phyloP scores from a whole-genome alignment of 2,888 invertebrate species.

The Harpagoxenus sublaevis region DNA sequence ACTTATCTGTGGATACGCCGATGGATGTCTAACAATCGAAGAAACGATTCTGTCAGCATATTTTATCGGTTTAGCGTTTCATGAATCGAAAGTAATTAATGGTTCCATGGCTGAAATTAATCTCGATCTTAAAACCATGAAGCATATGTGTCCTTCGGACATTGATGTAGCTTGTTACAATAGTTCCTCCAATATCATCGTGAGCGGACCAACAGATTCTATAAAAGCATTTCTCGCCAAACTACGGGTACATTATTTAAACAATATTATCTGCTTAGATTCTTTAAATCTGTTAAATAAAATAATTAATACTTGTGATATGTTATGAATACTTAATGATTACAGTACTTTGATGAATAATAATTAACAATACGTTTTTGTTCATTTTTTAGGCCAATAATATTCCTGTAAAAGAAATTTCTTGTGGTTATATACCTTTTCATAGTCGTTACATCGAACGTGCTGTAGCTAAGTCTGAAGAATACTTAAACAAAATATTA shows the following conservation, averaged over 20 bases:
- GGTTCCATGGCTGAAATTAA: slow-evolving; percentile 97
- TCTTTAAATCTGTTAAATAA: background rate
- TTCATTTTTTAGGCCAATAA: slow-evolving; percentile 87
- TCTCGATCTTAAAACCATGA: slow-evolving; percentile 88
- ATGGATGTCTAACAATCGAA: slow-evolving; percentile 92
- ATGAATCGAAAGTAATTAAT: slow-evolving; percentile 85
- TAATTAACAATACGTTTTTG: background rate
- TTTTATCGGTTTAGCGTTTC: slow-evolving; percentile 76
- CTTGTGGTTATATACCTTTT: slow-evolving; percentile 95
- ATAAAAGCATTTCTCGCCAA: slow-evolving; percentile 90
- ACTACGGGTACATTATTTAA: slow-evolving; percentile 83
- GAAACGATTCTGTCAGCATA: slow-evolving; percentile 79
- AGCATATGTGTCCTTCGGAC: slow-evolving; percentile 90
- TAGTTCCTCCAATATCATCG: slow-evolving; percentile 93
- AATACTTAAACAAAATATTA: slow-evolving; percentile 89
- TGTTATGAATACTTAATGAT: background rate
- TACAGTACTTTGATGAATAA: background rate
- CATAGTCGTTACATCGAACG: slow-evolving; percentile 94
- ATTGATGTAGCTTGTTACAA: slow-evolving; percentile 96
- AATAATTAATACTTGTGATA: background rate
- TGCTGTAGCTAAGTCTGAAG: slow-evolving; percentile 90
- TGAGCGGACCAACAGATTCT: slow-evolving; percentile 93
- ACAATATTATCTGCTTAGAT: background rate
- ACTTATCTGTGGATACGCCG: slow-evolving; percentile 97
- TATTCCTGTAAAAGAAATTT: slow-evolving; percentile 93